Evolutionary conservation across 2,113 vertebrate species (phyloP).

Genomic region (Phoenicopterus ruber): DNA sequence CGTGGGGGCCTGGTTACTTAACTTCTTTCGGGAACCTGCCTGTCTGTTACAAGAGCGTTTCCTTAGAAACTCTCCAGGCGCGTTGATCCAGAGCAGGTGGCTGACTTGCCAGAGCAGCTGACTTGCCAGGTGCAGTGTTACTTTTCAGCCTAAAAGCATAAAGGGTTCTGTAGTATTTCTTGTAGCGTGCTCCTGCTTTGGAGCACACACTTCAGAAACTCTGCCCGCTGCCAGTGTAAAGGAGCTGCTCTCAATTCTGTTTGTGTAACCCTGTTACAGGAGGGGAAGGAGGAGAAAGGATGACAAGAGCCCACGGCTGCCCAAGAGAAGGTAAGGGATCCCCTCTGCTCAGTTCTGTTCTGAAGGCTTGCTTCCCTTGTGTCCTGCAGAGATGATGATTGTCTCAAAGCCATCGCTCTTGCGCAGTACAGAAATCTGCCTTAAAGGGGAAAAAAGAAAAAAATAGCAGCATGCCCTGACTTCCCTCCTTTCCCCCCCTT

Average conservation of each 20-base stretch:
- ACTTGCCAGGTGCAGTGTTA: neutral
- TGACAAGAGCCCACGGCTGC: slow-evolving; percentile 93
- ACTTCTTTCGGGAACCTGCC: neutral
- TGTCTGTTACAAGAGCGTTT: neutral
- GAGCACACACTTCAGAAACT: neutral
- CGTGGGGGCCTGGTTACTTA: neutral
- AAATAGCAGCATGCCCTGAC: neutral
- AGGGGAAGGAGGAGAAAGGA: slow-evolving; percentile 94
- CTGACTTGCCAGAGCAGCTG: neutral
- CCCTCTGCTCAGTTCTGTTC: neutral
- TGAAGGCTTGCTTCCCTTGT: neutral
- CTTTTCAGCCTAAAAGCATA: neutral
- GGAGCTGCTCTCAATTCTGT: neutral
- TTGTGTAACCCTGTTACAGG: slow-evolving; percentile 70
- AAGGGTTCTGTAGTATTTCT: neutral
- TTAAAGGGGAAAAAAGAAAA: neutral
- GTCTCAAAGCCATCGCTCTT: neutral
- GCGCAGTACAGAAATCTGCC: neutral
- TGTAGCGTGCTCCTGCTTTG: neutral
- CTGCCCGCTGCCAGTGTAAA: neutral
- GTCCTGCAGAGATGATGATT: neutral
- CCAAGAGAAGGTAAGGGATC: slow-evolving; percentile 87
- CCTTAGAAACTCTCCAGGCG: neutral
- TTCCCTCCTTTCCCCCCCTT: neutral
- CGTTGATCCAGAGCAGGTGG: neutral